Evolutionary conservation across 1,140 invertebrate genomes (phyloP).

Genomic region (Camponotus floridanus): DNA sequence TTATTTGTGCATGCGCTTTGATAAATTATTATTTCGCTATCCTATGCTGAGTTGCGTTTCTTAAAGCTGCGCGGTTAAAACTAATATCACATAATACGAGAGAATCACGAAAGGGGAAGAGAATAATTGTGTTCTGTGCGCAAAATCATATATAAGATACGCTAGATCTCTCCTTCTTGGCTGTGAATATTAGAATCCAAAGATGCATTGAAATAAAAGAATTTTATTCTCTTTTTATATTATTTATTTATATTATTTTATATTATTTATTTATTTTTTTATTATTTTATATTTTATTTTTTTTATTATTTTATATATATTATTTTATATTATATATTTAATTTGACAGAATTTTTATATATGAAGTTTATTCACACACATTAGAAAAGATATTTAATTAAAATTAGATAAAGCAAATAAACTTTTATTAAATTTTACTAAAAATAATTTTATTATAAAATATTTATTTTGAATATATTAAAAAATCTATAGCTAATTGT

Average conservation of each 20-base stretch:
- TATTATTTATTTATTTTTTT: no score
- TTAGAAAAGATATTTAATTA: background rate
- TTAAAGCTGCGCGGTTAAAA: constrained; percentile 18
- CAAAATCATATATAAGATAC: background rate
- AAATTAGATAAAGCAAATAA: background rate
- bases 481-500: no score
- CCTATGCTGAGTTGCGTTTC: background rate
- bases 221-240: background rate
- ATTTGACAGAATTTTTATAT: background rate
- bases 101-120: background rate
- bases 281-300: no score
- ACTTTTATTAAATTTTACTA: background rate
- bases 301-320: no score
- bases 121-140: background rate
- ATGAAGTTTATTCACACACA: background rate
- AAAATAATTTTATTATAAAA: background rate
- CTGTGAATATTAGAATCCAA: background rate
- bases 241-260: no score
- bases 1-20: background rate
- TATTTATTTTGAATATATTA: no score
- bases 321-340: no score
- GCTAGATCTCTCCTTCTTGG: background rate
- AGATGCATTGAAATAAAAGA: background rate
- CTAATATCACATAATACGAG: background rate
- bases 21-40: constrained; percentile 33